Percentiles rank a stretch among this genome's conserved stretches.
These are phyloP conservation scores for Dicaeum eximium DNA, from an alignment of 2,113 vertebrate genomes.

Conservation along the genomic window DNA sequence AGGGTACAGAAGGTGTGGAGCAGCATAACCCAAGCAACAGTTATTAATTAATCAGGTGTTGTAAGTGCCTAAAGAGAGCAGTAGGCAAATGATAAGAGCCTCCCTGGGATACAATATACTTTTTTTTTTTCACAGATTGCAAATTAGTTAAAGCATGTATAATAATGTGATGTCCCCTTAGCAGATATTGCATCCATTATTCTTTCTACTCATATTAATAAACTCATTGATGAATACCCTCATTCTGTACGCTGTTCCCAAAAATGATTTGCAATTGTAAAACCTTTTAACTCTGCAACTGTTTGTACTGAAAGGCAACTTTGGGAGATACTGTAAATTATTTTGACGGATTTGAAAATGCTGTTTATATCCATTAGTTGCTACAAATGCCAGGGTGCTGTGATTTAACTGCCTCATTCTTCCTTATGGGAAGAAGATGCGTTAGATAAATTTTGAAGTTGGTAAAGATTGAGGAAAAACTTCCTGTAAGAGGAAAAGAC, in stretches of 20 bases:
- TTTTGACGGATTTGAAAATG: conserved; percentile 2
- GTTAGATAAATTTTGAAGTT: not conserved
- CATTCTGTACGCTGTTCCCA: not conserved
- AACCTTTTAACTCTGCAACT: not conserved
- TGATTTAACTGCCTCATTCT: conserved; percentile 12
- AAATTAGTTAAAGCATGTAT: not conserved
- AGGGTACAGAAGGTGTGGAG: not conserved
- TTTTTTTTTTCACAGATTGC: not conserved
- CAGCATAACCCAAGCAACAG: conserved; percentile 26
- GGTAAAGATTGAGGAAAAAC: not conserved
- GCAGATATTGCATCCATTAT: conserved; percentile 9
- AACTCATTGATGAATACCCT: not conserved
- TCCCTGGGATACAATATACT: not conserved
- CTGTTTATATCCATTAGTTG: conserved; percentile 24
- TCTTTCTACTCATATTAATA: conserved; percentile 26
- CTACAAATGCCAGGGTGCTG: not conserved
- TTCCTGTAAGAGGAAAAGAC: not conserved
- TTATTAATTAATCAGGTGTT: conserved; percentile 58
- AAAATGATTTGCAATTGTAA: conserved; percentile 27
- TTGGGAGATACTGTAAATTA: not conserved
- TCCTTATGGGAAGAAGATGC: not conserved
- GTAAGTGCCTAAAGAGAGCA: conserved; percentile 40
- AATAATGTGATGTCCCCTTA: not conserved
- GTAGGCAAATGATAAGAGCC: conserved; percentile 10
- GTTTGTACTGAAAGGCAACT: not conserved